Evolutionary conservation across 2,797 vertebrate genomes (phyloP), one percentile per base, ranked within the genome.

Genomic region (Gallinago solitaria): DNA sequence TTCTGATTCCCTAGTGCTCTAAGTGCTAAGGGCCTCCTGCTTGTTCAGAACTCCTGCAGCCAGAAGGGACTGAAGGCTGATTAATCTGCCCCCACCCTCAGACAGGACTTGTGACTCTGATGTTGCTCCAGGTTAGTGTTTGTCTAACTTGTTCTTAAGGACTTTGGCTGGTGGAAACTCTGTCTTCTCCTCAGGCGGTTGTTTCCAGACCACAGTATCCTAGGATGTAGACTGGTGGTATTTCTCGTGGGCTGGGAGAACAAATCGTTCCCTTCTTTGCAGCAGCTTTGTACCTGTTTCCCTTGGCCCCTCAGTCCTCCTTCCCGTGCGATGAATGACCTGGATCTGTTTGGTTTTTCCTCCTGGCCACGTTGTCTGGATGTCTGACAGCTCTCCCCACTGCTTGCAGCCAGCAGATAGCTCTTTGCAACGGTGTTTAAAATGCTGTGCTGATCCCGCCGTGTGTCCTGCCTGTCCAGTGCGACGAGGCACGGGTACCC

Each of bases 121-220:
- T 77, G 57, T 75, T 78, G 50, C 70, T 94, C 63, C 92, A 92
- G 83, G 63, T 91, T 81, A 65, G 70, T 82, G 83, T 90, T 94
- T 90, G 80, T 77, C 51, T 77, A 11, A 54, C 78, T 67, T 48
- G 8, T 70, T 92, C 80, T 73, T 56, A 27, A 82, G 90, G 88
- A 27, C 74, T 76, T 82, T 50, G 83, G 47, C 86, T 87, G 73
- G 8, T 64, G 45, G n/a, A 81, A 53, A 48, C 41, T 7, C 53
- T 47, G 43, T 37, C 60, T 59, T 51, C 82, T 90, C 93, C 54
- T 47, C 37, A 63, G 51, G 47, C 11, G 1, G 43, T 35, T 59
- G 43, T 68, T 92, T 83, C 77, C 83, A 91, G 65, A 69, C 74
- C 48, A 8, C 64, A 48, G 68, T 30, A 39, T 73, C 54, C 54